Conservation (phyloP, 2,888 invertebrate genomes). For the Cinara cedri region DNA sequence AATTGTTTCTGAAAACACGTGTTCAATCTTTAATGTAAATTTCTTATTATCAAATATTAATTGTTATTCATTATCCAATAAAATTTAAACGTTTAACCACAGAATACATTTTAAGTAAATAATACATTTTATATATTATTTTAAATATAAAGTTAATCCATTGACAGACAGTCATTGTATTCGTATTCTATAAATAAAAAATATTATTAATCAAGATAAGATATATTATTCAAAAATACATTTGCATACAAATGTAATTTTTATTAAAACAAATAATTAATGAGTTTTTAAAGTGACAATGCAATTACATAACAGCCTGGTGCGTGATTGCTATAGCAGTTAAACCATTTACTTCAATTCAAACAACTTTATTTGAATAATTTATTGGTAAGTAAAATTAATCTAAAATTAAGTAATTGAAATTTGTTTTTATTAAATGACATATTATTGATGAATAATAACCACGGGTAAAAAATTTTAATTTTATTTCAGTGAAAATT, state of each 20-base stretch:
- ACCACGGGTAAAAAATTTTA: background rate
- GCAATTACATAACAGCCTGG: too few relatives aligned
- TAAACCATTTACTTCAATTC: background rate
- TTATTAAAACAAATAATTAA: too few relatives aligned
- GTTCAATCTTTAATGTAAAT: background rate
- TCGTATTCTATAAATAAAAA: background rate
- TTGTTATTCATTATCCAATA: background rate
- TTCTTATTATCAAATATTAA: background rate
- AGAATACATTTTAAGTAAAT: background rate
- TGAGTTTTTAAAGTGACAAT: background rate
- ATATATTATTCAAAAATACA: too few relatives aligned
- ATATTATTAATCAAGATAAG: too few relatives aligned
- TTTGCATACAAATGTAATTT: too few relatives aligned
- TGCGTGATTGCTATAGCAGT: background rate
- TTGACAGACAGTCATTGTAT: background rate
- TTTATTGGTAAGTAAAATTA: background rate
- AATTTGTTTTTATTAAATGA: background rate
- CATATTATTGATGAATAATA: background rate
- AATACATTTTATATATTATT: background rate
- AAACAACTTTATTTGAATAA: background rate
- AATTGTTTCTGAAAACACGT: background rate
- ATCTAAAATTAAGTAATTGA: background rate
- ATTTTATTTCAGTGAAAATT: background rate
- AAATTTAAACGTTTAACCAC: background rate
- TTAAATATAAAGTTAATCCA: background rate